These are phyloP conservation scores for Odobenus rosmarus DNA, from an alignment of 2,113 vertebrate species.

Conservation along the genomic window DNA sequence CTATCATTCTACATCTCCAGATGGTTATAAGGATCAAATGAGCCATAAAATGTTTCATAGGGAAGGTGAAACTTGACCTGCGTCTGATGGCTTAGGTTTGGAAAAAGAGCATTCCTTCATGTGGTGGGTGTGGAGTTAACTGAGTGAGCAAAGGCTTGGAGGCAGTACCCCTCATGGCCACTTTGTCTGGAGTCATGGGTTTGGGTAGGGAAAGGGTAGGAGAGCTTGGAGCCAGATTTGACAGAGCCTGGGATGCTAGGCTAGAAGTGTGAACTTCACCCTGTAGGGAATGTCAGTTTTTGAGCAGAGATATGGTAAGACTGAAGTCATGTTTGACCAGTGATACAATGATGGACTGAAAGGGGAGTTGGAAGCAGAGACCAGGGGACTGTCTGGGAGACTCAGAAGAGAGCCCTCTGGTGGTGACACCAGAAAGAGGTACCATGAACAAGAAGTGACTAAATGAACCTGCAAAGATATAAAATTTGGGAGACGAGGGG, in stretches of 20 bases:
- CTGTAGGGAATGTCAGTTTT: not conserved
- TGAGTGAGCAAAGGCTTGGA: not conserved
- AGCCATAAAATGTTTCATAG: not conserved
- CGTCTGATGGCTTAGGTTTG: not conserved
- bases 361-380: not conserved
- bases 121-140: not conserved
- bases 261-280: not conserved
- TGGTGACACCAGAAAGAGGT: not conserved
- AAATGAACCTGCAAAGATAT: not conserved
- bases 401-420: not conserved
- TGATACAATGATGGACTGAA: not conserved
- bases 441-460: not conserved
- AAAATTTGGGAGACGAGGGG: not conserved
- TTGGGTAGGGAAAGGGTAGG: not conserved
- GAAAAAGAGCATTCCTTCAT: not conserved
- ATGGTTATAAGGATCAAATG: not conserved
- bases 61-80: not conserved
- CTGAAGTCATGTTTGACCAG: not conserved
- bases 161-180: not conserved
- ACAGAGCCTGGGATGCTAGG: not conserved
- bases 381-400: not conserved
- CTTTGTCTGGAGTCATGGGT: not conserved
- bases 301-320: not conserved
- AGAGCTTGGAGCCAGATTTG: not conserved
- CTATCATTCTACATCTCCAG: not conserved